Base-by-base conservation (phyloP, 2,113 vertebrate species). In the Marmota monax region DNA sequence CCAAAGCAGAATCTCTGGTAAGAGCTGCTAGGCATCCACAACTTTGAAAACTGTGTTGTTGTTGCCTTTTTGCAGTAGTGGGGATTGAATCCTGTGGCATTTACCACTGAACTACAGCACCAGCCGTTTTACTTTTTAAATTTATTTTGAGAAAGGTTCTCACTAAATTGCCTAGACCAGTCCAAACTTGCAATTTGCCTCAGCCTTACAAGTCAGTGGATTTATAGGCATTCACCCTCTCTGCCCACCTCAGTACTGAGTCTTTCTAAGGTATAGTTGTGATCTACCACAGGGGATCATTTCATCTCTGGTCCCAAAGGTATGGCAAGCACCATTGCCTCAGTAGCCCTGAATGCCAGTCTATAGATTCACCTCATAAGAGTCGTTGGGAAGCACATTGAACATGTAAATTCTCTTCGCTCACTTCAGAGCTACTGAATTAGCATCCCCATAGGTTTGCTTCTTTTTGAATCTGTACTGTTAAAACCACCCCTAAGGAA, bases 251-350 rank as follows among this genome's bases (percentile, higher is more conserved):
- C n/a, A 16, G 1, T 25, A 16, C 5, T 63, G 37, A 22, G 13
- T n/a, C 12, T 74, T 72, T 73, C 69, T 76, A 18, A 67, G 0
- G 2, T 61, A 7, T 20, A 88, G 32, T 20, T 20, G 37, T 0
- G 4, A 17, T 32, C 5, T n/a, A 76, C 34, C 12, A 76, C 74
- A 23, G 48, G 5, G 34, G 78, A 92, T 4, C 8, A 77, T 72
- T 85, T 83, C 29, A 51, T 56, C 17, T 82, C 53, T 48, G 45
- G 34, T 16, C 2, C 23, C 34, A n/a, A 32, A 78, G 27, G 29
- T 27, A 45, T 76, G 3, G 7, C 10, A 76, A n/a, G 23, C 12
- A 14, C 14, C 7, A 34, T 10, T 0, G 0, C 34, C 9, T 27
- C n/a, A 29, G 16, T 45, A 32, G 48, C 79, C 65, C 78, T n/a